These are phyloP conservation scores for Forbesichthys agassizii DNA, from an alignment of 2,113 vertebrate genomes.

Conservation along the genomic window DNA sequence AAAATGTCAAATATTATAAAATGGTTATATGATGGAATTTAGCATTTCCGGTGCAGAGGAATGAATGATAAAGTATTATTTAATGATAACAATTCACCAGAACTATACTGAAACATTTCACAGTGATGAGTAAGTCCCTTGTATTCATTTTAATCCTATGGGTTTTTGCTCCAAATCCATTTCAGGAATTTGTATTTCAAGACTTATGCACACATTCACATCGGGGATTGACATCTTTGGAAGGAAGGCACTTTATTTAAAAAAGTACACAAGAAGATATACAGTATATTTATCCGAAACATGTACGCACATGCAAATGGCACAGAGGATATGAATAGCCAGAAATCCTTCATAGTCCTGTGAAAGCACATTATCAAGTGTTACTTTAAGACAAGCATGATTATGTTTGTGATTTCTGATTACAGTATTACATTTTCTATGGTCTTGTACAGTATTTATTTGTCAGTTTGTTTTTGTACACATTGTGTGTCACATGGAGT, in stretches of 20 bases:
- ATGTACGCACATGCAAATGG: slow-evolving; percentile 46
- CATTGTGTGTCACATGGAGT: slow-evolving; percentile 71
- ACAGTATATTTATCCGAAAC: slow-evolving; percentile 38
- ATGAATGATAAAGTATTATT: too few relatives aligned
- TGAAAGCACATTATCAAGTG: slow-evolving; percentile 55
- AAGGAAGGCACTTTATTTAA: slow-evolving; percentile 80
- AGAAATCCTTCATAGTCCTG: slow-evolving; percentile 63
- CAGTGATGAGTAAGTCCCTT: slow-evolving; percentile 18
- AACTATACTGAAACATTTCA: not conserved
- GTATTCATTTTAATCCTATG: slow-evolving; percentile 40
- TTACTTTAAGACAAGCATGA: slow-evolving; percentile 67
- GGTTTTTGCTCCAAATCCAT: slow-evolving; percentile 56
- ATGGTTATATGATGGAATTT: too few relatives aligned
- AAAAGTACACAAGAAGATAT: slow-evolving; percentile 38
- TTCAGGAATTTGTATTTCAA: slow-evolving; percentile 67
- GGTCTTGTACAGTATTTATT: slow-evolving; percentile 85
- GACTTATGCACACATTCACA: slow-evolving; percentile 48
- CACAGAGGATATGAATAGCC: slow-evolving; percentile 40
- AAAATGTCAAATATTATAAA: not conserved
- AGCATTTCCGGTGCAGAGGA: too few relatives aligned
- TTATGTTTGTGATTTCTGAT: slow-evolving; percentile 65
- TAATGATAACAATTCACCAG: too few relatives aligned
- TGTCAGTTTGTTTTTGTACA: slow-evolving; percentile 59
- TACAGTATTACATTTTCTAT: slow-evolving; percentile 69
- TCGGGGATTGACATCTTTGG: slow-evolving; percentile 56